Base-by-base conservation (phyloP, 2,888 invertebrate genomes). In the Galerucella nymphaeae region DNA sequence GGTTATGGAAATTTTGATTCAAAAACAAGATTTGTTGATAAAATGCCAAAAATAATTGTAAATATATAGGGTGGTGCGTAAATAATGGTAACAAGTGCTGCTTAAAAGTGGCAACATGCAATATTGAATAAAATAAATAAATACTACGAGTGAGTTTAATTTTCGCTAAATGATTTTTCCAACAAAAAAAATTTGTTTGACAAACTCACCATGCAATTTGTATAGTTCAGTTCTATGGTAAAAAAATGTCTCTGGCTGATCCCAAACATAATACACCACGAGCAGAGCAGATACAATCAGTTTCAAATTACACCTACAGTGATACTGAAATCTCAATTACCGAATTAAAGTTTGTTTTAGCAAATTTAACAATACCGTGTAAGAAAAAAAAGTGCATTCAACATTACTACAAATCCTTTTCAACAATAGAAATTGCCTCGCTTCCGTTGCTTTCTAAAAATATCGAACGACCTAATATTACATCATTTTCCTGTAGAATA, bases 371-470 rank as follows among this genome's bases (percentile, higher is more conserved):
- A 18, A 13, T 9, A 18, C 41, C 16, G 42, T 18, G 41, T 62
- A 45, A 41, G 41, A 38, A 16, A 62, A 62, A 62, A 42, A 62
- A 62, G 10, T 3, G 42, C 42, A 62, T 62, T 62, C 42, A 65
- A 10, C 65, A 53, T 50, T 38, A 53, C 13, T 30, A 38, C 65
- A 16, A 16, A n/a, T n/a, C 55, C 53, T 11, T 50, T 53, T 53
- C 14, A 53, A 53, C 55, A 65, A 53, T 48, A 48, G 14, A 69
- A 50, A 69, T 38, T 62, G 61, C 61, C 11, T 68, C 11, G 53
- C 38, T 41, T 62, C 62, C 69, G 69, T 66, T 59, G 50, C 72
- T 73, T 69, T 73, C 72, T 71, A 73, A 69, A 66, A 71, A 55
- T 42, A 66, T 66, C 61, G 30, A 61, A 71, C 38, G 42, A 57